A percentile compares a stretch with the other conserved stretches of the same genome.
These are phyloP conservation scores for Drosophila subquinaria DNA, from an alignment of 2,888 invertebrate genomes.

Conservation along the genomic window DNA sequence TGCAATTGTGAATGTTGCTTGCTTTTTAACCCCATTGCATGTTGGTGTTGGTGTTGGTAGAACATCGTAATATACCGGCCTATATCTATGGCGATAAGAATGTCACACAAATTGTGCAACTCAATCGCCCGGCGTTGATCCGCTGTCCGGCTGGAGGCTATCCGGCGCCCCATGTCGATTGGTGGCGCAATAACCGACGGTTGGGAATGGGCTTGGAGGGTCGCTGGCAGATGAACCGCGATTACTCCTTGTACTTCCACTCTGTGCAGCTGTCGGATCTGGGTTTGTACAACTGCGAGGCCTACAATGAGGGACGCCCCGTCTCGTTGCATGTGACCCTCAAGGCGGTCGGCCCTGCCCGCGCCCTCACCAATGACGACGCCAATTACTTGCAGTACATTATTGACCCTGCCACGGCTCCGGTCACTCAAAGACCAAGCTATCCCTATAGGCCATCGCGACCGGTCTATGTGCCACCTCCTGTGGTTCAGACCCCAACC, in stretches of 20 bases:
- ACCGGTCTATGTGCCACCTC: conserved; percentile 78
- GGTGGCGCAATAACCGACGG: conserved; percentile 93
- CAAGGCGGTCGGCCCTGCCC: conserved; percentile 90
- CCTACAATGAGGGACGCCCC: conserved; percentile 92
- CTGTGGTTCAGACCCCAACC: conserved; percentile 53
- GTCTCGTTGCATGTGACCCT: conserved; percentile 92
- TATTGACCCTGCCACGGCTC: conserved; percentile 87
- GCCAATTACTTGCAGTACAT: conserved; percentile 88
- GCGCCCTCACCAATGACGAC: conserved; percentile 87
- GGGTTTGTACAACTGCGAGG: conserved; percentile 95
- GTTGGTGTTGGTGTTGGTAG: conserved; percentile 62
- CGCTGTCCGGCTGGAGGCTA: conserved; percentile 93
- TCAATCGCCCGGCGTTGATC: conserved; percentile 90
- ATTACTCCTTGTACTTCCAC: conserved; percentile 91
- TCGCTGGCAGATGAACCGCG: conserved; percentile 89
- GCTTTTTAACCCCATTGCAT: conserved; percentile 36
- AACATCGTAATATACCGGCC: conserved; percentile 85
- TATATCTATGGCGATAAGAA: conserved; percentile 90
- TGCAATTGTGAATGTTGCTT: conserved; percentile 54
- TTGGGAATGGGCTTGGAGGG: conserved; percentile 88
- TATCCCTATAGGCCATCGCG: conserved; percentile 85
- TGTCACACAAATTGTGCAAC: conserved; percentile 89
- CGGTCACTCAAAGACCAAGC: conserved; percentile 82
- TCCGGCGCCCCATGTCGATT: conserved; percentile 92
- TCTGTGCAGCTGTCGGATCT: conserved; percentile 90